These are phyloP conservation scores for Aptenodytes forsteri DNA, from an alignment of 2,113 vertebrate genomes.

Conservation along the genomic window DNA sequence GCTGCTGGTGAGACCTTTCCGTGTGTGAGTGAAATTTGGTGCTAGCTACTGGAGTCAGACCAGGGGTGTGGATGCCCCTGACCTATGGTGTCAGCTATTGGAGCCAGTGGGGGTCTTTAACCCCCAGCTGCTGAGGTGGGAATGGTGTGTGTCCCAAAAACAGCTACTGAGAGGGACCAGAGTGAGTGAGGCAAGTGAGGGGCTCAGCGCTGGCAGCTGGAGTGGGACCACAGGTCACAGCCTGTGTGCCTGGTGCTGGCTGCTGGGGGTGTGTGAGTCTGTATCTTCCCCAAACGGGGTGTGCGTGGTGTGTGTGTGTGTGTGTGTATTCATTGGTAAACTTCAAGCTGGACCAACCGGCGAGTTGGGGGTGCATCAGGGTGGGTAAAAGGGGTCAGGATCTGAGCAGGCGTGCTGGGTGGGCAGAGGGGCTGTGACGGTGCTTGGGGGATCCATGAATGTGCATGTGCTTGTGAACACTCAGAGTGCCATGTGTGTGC, in stretches of 20 bases:
- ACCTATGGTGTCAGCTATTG: too few relatives aligned
- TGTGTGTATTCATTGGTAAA: not conserved
- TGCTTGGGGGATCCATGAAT: accelerated
- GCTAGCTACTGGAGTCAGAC: not conserved
- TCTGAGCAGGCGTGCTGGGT: accelerated
- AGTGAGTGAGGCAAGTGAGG: not conserved
- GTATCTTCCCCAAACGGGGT: accelerated
- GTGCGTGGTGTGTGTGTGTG: accelerated
- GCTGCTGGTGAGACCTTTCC: not conserved
- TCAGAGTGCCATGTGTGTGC: accelerated
- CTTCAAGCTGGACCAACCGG: not conserved
- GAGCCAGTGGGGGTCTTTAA: not conserved
- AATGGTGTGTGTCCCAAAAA: not conserved
- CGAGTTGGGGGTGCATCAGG: accelerated
- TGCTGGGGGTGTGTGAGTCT: accelerated
- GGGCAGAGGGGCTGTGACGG: accelerated
- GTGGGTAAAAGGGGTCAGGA: not conserved
- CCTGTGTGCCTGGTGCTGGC: accelerated
- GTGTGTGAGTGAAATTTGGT: not conserved
- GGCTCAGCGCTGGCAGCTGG: not conserved
- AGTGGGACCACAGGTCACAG: accelerated
- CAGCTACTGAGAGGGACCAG: not conserved
- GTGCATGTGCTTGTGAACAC: accelerated
- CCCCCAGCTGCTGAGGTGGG: not conserved
- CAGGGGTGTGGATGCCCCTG: not conserved